phyloP scores from a whole-genome alignment of 2,113 vertebrate species.

The Leiothrix lutea region DNA sequence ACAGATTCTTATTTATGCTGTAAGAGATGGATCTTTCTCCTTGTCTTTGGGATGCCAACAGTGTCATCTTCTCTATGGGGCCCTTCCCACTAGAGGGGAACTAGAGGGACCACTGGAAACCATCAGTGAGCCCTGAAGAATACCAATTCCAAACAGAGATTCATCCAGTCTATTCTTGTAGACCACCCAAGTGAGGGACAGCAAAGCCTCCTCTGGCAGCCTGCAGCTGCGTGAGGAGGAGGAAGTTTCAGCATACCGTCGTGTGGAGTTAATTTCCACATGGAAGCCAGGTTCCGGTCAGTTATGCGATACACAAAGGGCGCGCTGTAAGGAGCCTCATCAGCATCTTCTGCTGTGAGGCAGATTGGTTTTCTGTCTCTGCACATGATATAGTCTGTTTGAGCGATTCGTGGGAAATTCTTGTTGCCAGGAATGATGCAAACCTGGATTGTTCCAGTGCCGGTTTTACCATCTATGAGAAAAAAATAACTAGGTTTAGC shows the following conservation, averaged over 20 bases:
- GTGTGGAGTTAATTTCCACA: slow-evolving; percentile 69
- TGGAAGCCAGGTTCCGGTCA: not conserved
- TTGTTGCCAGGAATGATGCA: slow-evolving; percentile 80
- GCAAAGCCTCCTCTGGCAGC: not conserved
- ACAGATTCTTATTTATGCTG: not conserved
- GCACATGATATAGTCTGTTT: slow-evolving; percentile 67
- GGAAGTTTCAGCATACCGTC: slow-evolving; percentile 69
- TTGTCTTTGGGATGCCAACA: not conserved
- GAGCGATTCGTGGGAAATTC: slow-evolving; percentile 69
- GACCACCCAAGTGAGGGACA: not conserved
- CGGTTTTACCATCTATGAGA: slow-evolving; percentile 78
- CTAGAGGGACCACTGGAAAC: not conserved
- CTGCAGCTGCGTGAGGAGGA: not conserved
- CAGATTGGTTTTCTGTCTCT: slow-evolving; percentile 60
- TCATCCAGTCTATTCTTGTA: not conserved
- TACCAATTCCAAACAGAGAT: not conserved
- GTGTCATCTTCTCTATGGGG: not conserved
- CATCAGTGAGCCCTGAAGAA: not conserved
- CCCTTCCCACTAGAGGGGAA: not conserved
- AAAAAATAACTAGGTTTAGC: not conserved
- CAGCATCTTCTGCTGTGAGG: slow-evolving; percentile 74
- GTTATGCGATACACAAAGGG: slow-evolving; percentile 78
- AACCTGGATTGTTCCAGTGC: slow-evolving; percentile 83
- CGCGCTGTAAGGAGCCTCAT: slow-evolving; percentile 63
- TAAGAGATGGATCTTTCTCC: not conserved